Conservation (phyloP, 2,888 invertebrate genomes). For the Torymus auratus region DNA sequence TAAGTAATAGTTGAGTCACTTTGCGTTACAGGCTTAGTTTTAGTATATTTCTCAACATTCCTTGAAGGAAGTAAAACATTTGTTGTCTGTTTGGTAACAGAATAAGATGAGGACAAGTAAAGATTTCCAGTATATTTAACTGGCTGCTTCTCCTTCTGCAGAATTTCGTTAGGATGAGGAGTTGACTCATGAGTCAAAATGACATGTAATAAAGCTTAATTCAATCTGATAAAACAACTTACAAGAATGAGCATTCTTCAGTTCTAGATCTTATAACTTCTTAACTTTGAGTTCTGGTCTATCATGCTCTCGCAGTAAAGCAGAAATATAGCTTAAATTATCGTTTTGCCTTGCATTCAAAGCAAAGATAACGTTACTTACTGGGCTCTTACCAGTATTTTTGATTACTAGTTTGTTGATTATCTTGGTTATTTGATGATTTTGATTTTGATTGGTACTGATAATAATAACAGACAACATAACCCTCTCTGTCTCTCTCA, state of each 20-base stretch:
- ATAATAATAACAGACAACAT: no score
- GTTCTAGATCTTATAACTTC: constrained; percentile 78
- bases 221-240: constrained; percentile 80
- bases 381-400: constrained; percentile 86
- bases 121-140: constrained; percentile 91
- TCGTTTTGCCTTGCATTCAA: constrained; percentile 82
- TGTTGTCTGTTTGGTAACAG: constrained; percentile 88
- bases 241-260: constrained; percentile 75
- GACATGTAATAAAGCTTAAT: constrained; percentile 85
- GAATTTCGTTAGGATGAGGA: constrained; percentile 92
- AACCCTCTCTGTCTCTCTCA: no score
- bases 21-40: constrained; percentile 87
- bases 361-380: constrained; percentile 84
- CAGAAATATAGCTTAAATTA: constrained; percentile 86
- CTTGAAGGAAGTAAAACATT: constrained; percentile 86
- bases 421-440: constrained; percentile 94
- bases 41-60: constrained; percentile 89
- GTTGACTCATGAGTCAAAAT: constrained; percentile 86
- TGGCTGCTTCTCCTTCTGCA: constrained; percentile 95
- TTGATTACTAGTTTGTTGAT: constrained; percentile 88
- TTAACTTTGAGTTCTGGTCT: constrained; percentile 69
- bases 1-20: constrained; percentile 90
- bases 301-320: constrained; percentile 75
- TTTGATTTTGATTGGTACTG: no score
- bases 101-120: constrained; percentile 91